A percentile compares a stretch with the other conserved stretches of the same genome.
Conservation (phyloP, 2,113 vertebrate species). For the Guaruba guarouba region DNA sequence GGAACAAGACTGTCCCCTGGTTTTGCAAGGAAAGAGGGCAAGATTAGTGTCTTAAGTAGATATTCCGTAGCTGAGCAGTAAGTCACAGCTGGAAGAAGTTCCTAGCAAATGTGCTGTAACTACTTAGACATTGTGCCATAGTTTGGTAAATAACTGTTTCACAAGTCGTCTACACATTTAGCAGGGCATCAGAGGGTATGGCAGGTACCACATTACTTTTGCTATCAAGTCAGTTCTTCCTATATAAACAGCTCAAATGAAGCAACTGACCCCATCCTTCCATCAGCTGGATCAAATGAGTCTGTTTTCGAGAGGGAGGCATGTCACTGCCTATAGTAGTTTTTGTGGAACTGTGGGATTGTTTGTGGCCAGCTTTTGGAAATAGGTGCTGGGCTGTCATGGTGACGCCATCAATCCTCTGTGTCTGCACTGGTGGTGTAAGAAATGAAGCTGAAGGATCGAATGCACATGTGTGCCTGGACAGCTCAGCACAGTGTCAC, state of each 20-base stretch:
- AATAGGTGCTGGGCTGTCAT: neutral
- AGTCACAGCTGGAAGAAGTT: neutral
- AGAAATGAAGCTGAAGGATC: neutral
- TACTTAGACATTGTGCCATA: neutral
- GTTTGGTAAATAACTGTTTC: neutral
- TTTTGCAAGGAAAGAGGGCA: neutral
- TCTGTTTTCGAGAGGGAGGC: accelerated
- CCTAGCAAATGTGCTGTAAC: neutral
- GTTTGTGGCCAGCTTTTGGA: neutral
- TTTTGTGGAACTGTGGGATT: neutral
- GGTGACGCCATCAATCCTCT: accelerated
- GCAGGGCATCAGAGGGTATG: neutral
- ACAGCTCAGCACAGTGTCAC: neutral
- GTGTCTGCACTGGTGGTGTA: accelerated
- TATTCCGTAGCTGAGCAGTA: neutral
- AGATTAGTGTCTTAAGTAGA: neutral
- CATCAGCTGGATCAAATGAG: accelerated
- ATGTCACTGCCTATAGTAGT: accelerated
- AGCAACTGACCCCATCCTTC: neutral
- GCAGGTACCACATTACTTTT: neutral
- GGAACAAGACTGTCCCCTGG: neutral
- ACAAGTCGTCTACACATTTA: neutral
- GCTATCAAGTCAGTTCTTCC: neutral
- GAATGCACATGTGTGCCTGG: accelerated
- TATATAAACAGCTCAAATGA: neutral